These are phyloP conservation scores for Brienomyrus brachyistius DNA, from an alignment of 2,113 vertebrate species.

Conservation along the genomic window DNA sequence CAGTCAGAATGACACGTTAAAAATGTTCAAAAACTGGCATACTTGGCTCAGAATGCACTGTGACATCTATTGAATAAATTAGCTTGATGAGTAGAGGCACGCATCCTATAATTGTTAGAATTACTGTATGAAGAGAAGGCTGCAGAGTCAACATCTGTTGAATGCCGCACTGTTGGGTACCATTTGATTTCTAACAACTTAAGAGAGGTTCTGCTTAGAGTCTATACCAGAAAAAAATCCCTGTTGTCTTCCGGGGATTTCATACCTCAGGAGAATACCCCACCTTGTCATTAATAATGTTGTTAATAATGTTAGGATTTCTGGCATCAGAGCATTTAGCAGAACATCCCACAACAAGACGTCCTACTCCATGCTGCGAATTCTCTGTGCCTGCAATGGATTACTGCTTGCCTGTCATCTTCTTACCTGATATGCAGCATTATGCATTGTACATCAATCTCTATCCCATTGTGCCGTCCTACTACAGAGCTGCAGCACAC, in stretches of 20 bases:
- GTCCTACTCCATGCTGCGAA: neutral
- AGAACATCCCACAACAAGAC: neutral
- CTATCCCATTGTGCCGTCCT: neutral
- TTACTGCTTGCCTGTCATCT: neutral
- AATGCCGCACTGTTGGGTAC: neutral
- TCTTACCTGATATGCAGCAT: neutral
- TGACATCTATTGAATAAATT: neutral
- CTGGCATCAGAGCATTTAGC: constrained; percentile 6
- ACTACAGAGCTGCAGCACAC: neutral
- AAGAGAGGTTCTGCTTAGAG: neutral
- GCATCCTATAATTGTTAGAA: neutral
- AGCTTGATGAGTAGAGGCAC: neutral
- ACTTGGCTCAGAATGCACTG: neutral
- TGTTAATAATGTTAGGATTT: constrained; percentile 6
- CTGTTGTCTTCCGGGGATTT: constrained; percentile 2
- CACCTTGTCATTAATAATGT: neutral
- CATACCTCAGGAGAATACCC: neutral
- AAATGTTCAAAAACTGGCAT: neutral
- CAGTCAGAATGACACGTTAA: neutral
- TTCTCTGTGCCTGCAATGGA: neutral
- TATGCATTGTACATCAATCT: neutral
- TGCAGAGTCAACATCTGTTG: neutral
- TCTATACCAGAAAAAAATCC: neutral
- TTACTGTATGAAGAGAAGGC: too few relatives aligned
- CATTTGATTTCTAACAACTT: neutral